Conservation (phyloP, 1,140 invertebrate species). For the Sesamia nonagrioides region DNA sequence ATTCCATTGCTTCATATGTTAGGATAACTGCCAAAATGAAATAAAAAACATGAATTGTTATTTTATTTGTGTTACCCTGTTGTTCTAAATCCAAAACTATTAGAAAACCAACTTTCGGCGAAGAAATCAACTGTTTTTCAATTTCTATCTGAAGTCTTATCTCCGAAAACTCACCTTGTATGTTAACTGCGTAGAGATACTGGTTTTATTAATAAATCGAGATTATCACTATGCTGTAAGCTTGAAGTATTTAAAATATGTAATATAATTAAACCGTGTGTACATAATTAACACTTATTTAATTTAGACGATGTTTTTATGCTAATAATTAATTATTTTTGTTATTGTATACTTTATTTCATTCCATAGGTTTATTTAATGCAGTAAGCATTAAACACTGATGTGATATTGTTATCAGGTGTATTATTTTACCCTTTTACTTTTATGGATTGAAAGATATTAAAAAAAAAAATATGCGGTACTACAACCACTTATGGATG, state of each 20-base stretch:
- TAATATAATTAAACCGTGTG: constrained; percentile 8
- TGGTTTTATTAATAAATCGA: constrained; percentile 3
- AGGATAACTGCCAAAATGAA: no score
- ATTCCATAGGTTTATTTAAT: constrained; percentile 71
- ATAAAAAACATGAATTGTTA: no score
- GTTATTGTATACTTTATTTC: constrained; percentile 66
- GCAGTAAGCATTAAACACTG: constrained; percentile 62
- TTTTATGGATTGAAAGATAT: no score
- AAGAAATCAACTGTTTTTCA: no score
- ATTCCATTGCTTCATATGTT: no score
- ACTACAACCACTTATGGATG: no score
- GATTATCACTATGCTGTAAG: constrained; percentile 30
- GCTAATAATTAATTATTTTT: constrained; percentile 45
- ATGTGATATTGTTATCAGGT: constrained; percentile 63
- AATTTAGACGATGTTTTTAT: constrained; percentile 49
- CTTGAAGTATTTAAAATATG: not conserved
- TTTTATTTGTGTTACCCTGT: no score
- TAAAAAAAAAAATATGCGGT: no score
- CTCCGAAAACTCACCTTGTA: not conserved
- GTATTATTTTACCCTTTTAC: constrained; percentile 49
- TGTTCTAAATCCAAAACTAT: no score
- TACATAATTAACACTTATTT: constrained; percentile 46
- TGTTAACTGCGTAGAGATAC: not conserved
- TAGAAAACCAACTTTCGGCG: no score
- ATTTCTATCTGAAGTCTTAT: not conserved